Conservation (phyloP, 2,113 vertebrate genomes). For the Prunella himalayana region DNA sequence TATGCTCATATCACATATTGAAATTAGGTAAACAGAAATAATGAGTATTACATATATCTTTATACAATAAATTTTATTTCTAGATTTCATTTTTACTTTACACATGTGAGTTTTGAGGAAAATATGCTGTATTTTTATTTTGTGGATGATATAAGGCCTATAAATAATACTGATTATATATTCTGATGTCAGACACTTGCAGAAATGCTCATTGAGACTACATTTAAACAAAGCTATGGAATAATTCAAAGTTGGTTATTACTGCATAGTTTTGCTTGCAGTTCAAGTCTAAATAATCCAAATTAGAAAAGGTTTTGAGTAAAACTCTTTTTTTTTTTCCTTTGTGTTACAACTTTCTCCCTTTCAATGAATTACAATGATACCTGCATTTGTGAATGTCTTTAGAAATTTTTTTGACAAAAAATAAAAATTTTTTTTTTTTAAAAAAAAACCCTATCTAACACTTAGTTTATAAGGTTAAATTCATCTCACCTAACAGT, state of each 20-base stretch:
- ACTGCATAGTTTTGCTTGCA: neutral
- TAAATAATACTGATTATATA: neutral
- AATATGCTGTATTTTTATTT: neutral
- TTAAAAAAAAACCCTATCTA: too few relatives aligned
- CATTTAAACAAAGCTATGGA: neutral
- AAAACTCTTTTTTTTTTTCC: neutral
- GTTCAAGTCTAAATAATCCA: neutral
- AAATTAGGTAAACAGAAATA: neutral
- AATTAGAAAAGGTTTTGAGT: neutral
- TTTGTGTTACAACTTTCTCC: neutral
- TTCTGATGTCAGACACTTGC: neutral
- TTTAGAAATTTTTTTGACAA: neutral
- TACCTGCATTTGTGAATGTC: accelerated
- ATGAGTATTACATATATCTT: neutral
- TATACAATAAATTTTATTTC: neutral
- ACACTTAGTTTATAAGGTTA: neutral
- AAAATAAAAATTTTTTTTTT: neutral
- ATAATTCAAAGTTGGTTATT: neutral
- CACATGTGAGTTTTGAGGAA: neutral
- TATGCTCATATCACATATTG: neutral
- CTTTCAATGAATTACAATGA: neutral
- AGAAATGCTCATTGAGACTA: neutral
- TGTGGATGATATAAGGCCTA: neutral
- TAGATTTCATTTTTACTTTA: neutral
- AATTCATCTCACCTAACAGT: neutral